These are phyloP conservation scores for Hyla sarda DNA, from an alignment of 2,113 vertebrate species.

Conservation along the genomic window DNA sequence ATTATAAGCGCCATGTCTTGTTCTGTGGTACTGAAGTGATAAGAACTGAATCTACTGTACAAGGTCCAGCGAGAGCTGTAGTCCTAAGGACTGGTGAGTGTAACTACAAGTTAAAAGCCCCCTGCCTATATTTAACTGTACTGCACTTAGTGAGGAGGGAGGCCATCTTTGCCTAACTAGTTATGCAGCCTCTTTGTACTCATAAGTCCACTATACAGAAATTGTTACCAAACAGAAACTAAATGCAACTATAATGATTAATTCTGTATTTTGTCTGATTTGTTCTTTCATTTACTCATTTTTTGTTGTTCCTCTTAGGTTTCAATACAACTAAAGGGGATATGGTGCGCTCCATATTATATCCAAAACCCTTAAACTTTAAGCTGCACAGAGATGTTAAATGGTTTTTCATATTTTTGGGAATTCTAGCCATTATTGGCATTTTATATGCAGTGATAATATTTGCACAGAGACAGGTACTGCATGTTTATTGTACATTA, in stretches of 20 bases:
- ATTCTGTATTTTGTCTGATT: background rate
- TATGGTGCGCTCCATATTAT: conserved; percentile 80
- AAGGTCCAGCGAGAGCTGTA: conserved; percentile 68
- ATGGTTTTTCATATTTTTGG: conserved; percentile 75
- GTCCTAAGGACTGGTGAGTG: conserved; percentile 76
- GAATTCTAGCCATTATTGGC: conserved; percentile 72
- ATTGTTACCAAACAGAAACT: background rate
- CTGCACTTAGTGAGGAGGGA: too few relatives aligned
- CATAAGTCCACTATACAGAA: background rate
- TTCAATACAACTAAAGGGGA: conserved; percentile 82
- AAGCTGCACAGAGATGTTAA: conserved; percentile 77
- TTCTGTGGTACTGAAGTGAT: conserved; percentile 81
- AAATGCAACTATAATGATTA: background rate
- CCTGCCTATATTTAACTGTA: background rate
- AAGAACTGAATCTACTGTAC: conserved; percentile 68
- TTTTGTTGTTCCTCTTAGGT: conserved; percentile 63
- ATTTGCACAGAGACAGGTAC: conserved; percentile 74
- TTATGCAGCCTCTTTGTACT: background rate
- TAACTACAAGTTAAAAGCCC: background rate
- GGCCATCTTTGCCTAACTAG: background rate
- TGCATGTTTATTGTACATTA: background rate
- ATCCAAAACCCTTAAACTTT: conserved; percentile 80
- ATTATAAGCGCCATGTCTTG: conserved; percentile 73
- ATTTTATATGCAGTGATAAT: conserved; percentile 79
- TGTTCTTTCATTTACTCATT: background rate